These are phyloP conservation scores for Patiria miniata DNA, from an alignment of 35 echinoderm and acorn worm species.

Conservation along the genomic window DNA sequence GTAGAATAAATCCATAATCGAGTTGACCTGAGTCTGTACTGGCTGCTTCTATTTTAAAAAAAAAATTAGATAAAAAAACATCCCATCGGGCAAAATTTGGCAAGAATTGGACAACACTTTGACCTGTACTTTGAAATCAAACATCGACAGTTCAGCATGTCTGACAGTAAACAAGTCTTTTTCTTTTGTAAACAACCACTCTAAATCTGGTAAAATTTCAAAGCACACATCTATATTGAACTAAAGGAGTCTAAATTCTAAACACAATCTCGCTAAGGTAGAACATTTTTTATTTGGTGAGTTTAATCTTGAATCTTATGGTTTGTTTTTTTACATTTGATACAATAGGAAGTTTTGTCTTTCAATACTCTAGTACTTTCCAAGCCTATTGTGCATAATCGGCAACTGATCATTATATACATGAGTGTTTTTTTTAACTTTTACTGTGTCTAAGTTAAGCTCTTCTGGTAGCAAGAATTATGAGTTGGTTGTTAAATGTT, in stretches of 20 bases:
- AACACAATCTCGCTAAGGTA: neutral
- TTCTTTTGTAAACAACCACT: neutral
- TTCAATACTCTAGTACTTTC: slow-evolving; percentile 4
- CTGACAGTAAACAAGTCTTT: neutral
- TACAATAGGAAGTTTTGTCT: neutral
- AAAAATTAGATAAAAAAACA: neutral
- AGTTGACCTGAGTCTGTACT: slow-evolving; percentile 4
- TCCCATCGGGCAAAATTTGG: slow-evolving; percentile 1
- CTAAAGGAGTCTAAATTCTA: slow-evolving; percentile 6
- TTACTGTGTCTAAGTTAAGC: neutral
- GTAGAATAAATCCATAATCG: neutral
- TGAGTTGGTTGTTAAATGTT: neutral
- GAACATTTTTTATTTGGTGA: too few relatives aligned
- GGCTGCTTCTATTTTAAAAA: slow-evolving; percentile 22
- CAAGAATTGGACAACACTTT: slow-evolving; percentile 1
- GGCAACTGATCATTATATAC: slow-evolving; percentile 19
- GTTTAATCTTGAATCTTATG: too few relatives aligned
- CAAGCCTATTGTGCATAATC: neutral
- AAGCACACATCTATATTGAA: neutral
- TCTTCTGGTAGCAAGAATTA: neutral
- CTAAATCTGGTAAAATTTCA: slow-evolving; percentile 4
- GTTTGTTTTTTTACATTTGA: too few relatives aligned
- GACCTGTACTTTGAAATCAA: slow-evolving; percentile 21
- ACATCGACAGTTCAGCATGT: neutral
- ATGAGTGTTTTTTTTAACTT: neutral